A percentile compares a stretch with the other conserved stretches of the same genome.
phyloP scores from a whole-genome alignment of 2,797 vertebrate genomes.

The Hylomyscus alleni region DNA sequence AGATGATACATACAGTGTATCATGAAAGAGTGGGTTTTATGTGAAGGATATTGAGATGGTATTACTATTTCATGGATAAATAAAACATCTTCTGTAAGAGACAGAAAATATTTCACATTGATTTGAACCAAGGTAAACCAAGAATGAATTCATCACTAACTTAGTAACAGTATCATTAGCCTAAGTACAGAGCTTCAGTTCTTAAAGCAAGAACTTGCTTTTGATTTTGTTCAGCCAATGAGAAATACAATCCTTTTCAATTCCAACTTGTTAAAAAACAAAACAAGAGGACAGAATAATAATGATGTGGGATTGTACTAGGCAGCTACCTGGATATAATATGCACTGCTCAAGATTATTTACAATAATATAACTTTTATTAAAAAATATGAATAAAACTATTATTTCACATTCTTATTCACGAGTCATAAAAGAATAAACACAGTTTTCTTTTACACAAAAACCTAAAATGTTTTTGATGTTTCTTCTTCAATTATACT shows the following conservation, averaged over 20 bases:
- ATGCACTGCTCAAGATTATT: slow-evolving; percentile 49
- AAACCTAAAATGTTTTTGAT: background rate
- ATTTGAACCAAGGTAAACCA: background rate
- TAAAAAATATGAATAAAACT: background rate
- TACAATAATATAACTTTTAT: background rate
- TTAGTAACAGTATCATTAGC: background rate
- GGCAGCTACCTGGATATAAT: background rate
- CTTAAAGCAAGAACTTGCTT: background rate
- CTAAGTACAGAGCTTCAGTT: background rate
- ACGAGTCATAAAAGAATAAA: slow-evolving; percentile 68
- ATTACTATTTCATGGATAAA: background rate
- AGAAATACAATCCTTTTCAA: background rate
- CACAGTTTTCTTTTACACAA: slow-evolving; percentile 48
- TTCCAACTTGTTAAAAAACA: slow-evolving; percentile 45
- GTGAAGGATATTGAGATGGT: background rate
- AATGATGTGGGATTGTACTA: slow-evolving; percentile 58
- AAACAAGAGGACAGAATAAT: slow-evolving; percentile 37
- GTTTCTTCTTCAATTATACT: background rate
- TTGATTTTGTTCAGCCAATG: background rate
- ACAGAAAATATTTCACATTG: background rate
- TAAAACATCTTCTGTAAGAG: background rate
- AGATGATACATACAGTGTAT: background rate
- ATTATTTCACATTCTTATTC: slow-evolving; percentile 39
- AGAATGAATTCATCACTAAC: background rate
- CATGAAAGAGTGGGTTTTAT: background rate